phyloP scores from a whole-genome alignment of 1,140 invertebrate genomes.

The Brachionus manjavacas region DNA sequence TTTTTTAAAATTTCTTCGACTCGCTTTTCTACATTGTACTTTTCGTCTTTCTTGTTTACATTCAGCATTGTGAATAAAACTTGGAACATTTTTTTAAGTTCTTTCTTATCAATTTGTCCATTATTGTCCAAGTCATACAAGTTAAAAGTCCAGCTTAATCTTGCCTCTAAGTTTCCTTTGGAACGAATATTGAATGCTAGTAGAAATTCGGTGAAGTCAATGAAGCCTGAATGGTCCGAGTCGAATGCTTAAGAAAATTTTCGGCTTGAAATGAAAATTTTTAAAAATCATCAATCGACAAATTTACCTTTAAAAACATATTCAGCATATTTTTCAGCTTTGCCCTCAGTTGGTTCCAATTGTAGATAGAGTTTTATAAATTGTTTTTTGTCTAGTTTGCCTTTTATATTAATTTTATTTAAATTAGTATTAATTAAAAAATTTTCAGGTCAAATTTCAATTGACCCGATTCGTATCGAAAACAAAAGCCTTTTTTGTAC shows the following conservation, averaged over 20 bases:
- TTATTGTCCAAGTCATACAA: slow-evolving; percentile 43
- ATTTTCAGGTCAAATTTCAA: neutral
- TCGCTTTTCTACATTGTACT: slow-evolving; percentile 39
- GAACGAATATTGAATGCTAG: slow-evolving; percentile 30
- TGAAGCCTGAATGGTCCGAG: slow-evolving; percentile 29
- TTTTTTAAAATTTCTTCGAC: slow-evolving; percentile 26
- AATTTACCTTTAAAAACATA: slow-evolving; percentile 31
- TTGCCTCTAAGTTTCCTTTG: slow-evolving; percentile 27
- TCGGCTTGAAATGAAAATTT: neutral
- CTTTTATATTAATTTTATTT: neutral
- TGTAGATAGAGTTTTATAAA: slow-evolving; percentile 35
- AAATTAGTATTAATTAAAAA: neutral
- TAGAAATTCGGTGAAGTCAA: slow-evolving; percentile 41
- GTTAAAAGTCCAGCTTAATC: slow-evolving; percentile 38
- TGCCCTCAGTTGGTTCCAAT: slow-evolving; percentile 33
- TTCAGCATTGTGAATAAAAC: slow-evolving; percentile 15
- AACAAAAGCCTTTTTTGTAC: too few species aligned
- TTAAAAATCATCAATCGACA: neutral
- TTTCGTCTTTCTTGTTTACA: slow-evolving; percentile 29
- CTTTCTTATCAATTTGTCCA: slow-evolving; percentile 39
- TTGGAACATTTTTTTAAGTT: slow-evolving; percentile 41
- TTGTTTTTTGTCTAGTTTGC: slow-evolving; percentile 41
- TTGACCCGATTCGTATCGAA: neutral
- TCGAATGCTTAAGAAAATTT: slow-evolving; percentile 6
- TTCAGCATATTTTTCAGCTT: slow-evolving; percentile 43